phyloP scores from a whole-genome alignment of 2,888 invertebrate genomes.

The Dione vanillae region DNA sequence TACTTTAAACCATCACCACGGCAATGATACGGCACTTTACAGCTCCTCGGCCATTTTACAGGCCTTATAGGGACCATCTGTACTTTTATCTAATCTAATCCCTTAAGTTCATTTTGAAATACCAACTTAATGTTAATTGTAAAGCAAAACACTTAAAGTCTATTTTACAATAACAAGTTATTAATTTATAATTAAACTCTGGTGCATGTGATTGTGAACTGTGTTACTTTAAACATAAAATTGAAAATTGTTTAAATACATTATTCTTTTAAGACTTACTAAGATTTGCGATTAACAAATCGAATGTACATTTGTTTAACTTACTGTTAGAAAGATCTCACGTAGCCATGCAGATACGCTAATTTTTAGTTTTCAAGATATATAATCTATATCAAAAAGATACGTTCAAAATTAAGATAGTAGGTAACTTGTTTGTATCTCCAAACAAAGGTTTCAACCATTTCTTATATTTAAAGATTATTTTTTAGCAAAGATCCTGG shows the following conservation, averaged over 20 bases:
- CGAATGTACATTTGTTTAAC: conserved; percentile 49
- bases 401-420: background rate
- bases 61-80: conserved; percentile 50
- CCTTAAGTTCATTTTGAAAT: conserved; percentile 43
- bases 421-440: background rate
- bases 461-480: too few species aligned
- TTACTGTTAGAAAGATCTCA: conserved; percentile 46
- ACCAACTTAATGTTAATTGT: conserved; percentile 33
- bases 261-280: conserved; percentile 8
- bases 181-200: conserved; percentile 23
- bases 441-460: too few species aligned
- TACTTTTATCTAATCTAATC: conserved; percentile 50
- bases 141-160: conserved; percentile 18
- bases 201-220: conserved; percentile 26
- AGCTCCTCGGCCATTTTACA: conserved; percentile 45
- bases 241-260: background rate
- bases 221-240: conserved; percentile 9
- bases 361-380: conserved; percentile 37
- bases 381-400: background rate
- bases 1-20: conserved; percentile 43
- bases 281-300: conserved; percentile 16
- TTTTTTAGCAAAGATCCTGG: too few species aligned
- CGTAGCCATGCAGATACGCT: conserved; percentile 30
- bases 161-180: conserved; percentile 24
- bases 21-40: conserved; percentile 51